Base-by-base conservation (phyloP, 1,140 invertebrate species). In the Drosophila teissieri region DNA sequence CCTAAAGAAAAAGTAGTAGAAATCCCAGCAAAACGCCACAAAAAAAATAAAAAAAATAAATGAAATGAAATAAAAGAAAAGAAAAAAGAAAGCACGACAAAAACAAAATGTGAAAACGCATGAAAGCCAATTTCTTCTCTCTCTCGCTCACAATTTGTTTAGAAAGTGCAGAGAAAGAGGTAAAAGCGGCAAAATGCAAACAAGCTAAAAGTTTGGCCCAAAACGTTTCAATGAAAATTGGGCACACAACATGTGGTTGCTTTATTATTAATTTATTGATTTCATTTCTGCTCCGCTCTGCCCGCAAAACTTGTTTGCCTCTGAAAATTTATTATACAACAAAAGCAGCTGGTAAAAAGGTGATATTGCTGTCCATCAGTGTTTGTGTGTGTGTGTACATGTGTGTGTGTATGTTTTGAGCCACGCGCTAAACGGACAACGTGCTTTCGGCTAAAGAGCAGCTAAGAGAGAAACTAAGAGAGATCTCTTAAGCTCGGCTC, bases 161-260 rank as follows among this genome's bases (percentile, higher is more conserved):
- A 90, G 86, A 90, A 90, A 90, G 86, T 90, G 86, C 86, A 83
- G 88, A 90, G 86, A 90, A 90, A 86, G 78, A 70, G 88, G 86
- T 90, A 90, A 90, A 90, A 90, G 86, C 86, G 86, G 88, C 88
- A 90, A 90, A 90, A 90, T 91, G 86, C 88, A 90, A 90, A 88
- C 82, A 90, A 90, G 68, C 78, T 48, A 70, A 63, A 72, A 68
- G 70, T 80, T 77, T 73, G 78, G 61, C 72, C 72, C 76, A 70
- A 85, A 80, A 68, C 73, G 69, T 69, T 74, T 76, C 44, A 69
- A 65, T 56, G 51, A 83, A 85, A 86, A 88, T 79, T 88, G 82
- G 65, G 83, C 83, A 82, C 69, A 75, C 78, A 82, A 37, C 64
- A 68, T 68, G 64, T 68, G 63, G 63, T 31, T 10, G 31, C 8